Evolutionary conservation across 2,888 invertebrate species (phyloP), one percentile per base, ranked within the genome.

Genomic region (Caenorhabditis virilis): DNA sequence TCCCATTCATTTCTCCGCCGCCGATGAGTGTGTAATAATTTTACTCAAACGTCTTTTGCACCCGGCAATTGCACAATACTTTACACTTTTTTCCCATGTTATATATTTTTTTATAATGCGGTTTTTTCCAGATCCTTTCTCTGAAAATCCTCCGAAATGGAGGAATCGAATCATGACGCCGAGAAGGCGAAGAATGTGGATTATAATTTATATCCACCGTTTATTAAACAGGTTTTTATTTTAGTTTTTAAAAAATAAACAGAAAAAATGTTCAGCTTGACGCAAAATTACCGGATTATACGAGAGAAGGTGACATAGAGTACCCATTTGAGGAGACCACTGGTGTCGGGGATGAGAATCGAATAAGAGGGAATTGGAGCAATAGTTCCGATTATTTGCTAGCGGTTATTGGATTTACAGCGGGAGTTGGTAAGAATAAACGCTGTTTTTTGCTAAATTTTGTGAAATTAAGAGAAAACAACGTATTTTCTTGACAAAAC

Each of bases 301-400:
- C 69, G 26, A 53, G 72, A 20, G 78, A 82, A 58, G 82, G 82
- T 39, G 81, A 82, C 48, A 78, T 83, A 36, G 82, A 83, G 39
- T 83, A 82, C 52, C 83, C 83, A 2, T 83, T 83, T 59, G 83
- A 83, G 52, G 81, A 81, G 39, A 72, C 69, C 7, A 62, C 51
- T 7, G 82, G 82, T 7, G 69, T 65, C 23, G 84, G 84, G 9
- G 85, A 85, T 52, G 86, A 86, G 54, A 86, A 87, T 87, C 52
- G 88, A 88, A 79, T 74, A 73, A 46, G 64, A 36, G 66, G 64
- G 58, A 85, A 85, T 75, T 86, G 86, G 86, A 82, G 84, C 62
- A 86, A 86, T 53, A 84, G 84, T 68, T 76, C 87, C 30, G 88
- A 88, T 76, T 71, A 88, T 75, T 84, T 88, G 20, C 82, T 88